Evolutionary conservation across 2,888 invertebrate genomes (phyloP), one percentile per base, ranked within the genome.

Genomic region (Pristionchus maxplancki): DNA sequence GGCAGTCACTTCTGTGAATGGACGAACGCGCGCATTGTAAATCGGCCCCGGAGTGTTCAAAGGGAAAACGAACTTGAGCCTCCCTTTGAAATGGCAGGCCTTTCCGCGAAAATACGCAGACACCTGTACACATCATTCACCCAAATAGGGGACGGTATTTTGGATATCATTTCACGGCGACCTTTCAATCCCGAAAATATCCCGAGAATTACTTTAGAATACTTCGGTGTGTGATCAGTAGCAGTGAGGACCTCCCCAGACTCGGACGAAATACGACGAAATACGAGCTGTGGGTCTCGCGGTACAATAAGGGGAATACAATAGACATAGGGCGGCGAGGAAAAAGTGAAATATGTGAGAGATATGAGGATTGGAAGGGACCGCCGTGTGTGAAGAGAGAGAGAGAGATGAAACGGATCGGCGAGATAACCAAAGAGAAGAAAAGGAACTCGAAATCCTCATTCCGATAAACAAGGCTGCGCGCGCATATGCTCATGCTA

Each of bases 341-440:
- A 74, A 74, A 31, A 74, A 74, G 74, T 74, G 74, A 74, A 40
- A 74, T 74, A 74, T 74, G 24, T 67, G 74, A 24, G 74, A 67
- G 64, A 67, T 74, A 40, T 74, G 71, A 71, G n/a, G 37, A 37
- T 40, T 15, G 3, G 64, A 11, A 15, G 34, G 15, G 31, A 67
- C 67, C 67, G 28, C 67, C 34, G 67, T 20, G 58, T n/a, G 58
- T 13, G 34, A 40, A 40, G 71, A 71, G 17, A 17, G 8, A 74
- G 44, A 44, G 74, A 17, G 40, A 44, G 44, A 48, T 44, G 78
- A 78, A 78, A 48, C n/a, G 78, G 48, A 78, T 78, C 48, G 40
- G 24, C 40, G 6, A 71, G 31, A 71, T 28, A 64, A 15, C 13
- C 15, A 31, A 64, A 64, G 31, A 17, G 31, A 31, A 64, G 15